A percentile compares a stretch with the other conserved stretches of the same genome.
phyloP scores from a whole-genome alignment of 2,797 vertebrate species.

The Telmatherina bonti region DNA sequence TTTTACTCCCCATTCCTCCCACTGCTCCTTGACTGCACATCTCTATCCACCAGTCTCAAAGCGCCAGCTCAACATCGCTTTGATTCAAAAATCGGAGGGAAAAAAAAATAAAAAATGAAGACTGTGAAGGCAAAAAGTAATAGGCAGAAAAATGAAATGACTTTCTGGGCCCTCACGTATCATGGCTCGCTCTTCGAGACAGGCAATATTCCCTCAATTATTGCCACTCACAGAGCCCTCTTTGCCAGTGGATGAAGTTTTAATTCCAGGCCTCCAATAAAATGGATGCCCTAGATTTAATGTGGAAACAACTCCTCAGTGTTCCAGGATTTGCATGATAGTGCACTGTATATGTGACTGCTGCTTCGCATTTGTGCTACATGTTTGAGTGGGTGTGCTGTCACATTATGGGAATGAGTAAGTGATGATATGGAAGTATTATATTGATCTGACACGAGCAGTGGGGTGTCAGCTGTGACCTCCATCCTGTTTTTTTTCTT shows the following conservation, averaged over 20 bases:
- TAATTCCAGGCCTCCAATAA: slow-evolving; percentile 76
- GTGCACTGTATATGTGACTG: slow-evolving; percentile 26
- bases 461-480: slow-evolving; percentile 39
- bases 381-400: slow-evolving; percentile 23
- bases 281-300: slow-evolving; percentile 74
- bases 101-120: slow-evolving; percentile 22
- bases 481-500: slow-evolving; percentile 17
- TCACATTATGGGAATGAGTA: slow-evolving; percentile 11
- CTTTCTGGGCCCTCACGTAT: slow-evolving; percentile 80
- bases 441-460: slow-evolving; percentile 62
- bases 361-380: slow-evolving; percentile 20
- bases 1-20: slow-evolving; percentile 40
- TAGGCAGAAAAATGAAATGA: slow-evolving; percentile 84
- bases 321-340: slow-evolving; percentile 66
- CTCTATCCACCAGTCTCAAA: slow-evolving; percentile 65
- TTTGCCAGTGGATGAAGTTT: slow-evolving; percentile 75
- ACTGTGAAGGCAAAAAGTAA: slow-evolving; percentile 70
- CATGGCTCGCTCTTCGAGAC: slow-evolving; percentile 71
- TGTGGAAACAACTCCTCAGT: slow-evolving; percentile 71
- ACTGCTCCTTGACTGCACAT: slow-evolving; percentile 49
- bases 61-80: slow-evolving; percentile 73
- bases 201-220: slow-evolving; percentile 82
- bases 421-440: slow-evolving; percentile 48
- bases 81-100: slow-evolving; percentile 62
- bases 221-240: slow-evolving; percentile 71